Evolutionary conservation across 1,140 invertebrate genomes (phyloP).

Genomic region (Calephelis nemesis): DNA sequence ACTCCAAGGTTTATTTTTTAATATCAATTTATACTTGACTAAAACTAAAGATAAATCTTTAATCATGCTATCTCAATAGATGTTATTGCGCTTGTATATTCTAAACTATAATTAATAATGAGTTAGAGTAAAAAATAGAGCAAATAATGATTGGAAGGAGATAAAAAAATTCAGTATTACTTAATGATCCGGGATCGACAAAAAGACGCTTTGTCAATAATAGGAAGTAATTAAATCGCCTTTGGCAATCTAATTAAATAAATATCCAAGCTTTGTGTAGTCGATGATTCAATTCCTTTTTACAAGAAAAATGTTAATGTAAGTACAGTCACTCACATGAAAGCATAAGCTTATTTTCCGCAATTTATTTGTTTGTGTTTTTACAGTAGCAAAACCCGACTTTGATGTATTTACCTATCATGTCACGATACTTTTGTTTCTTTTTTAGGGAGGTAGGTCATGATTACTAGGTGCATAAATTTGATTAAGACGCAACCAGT

Average conservation of each 20-base stretch:
- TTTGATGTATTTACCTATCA: too few relatives aligned
- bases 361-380: too few relatives aligned
- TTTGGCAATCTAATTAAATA: slow-evolving; percentile 60
- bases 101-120: not conserved
- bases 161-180: slow-evolving; percentile 26
- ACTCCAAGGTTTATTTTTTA: not conserved
- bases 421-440: too few relatives aligned
- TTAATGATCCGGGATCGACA: slow-evolving; percentile 50
- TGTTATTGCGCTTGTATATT: slow-evolving; percentile 2
- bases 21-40: not conserved
- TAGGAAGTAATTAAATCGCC: slow-evolving; percentile 67
- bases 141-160: slow-evolving; percentile 20
- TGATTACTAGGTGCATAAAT: too few relatives aligned
- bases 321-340: slow-evolving; percentile 1
- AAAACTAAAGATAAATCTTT: slow-evolving; percentile 1
- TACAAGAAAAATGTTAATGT: slow-evolving; percentile 27
- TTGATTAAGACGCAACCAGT: too few relatives aligned
- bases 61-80: not conserved
- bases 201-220: slow-evolving; percentile 67
- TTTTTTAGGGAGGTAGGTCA: too few relatives aligned
- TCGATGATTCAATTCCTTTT: slow-evolving; percentile 50
- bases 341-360: not conserved
- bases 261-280: slow-evolving; percentile 43
- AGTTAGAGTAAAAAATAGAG: not conserved
- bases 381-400: too few relatives aligned